A percentile compares a stretch with the other conserved stretches of the same genome.
These are phyloP conservation scores for Pachypsylla venusta DNA, from an alignment of 1,140 invertebrate genomes.

Conservation along the genomic window DNA sequence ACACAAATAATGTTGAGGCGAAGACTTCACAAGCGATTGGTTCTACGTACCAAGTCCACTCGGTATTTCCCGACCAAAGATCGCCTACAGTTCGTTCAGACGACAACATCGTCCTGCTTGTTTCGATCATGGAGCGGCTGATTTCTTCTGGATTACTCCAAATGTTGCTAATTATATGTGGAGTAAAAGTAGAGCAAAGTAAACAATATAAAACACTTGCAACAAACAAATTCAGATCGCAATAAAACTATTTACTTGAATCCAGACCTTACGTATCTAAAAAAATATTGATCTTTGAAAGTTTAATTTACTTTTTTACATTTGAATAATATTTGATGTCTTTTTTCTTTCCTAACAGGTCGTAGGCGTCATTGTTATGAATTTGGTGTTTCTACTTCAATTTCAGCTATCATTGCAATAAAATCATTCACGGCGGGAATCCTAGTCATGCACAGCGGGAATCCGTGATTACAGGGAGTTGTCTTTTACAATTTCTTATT, in stretches of 20 bases:
- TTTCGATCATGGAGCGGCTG: no score
- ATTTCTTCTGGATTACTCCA: background rate
- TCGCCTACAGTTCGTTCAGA: no score
- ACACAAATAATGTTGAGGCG: no score
- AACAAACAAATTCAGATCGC: no score
- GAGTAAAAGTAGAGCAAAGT: background rate
- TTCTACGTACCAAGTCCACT: no score
- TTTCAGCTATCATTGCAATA: background rate
- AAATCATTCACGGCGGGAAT: background rate
- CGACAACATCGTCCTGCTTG: no score
- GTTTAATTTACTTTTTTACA: background rate
- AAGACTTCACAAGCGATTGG: no score
- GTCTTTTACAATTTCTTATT: background rate
- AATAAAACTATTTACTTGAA: no score
- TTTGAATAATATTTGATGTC: background rate
- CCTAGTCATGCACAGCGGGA: background rate
- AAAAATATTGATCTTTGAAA: background rate
- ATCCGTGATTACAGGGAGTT: background rate
- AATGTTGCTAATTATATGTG: background rate
- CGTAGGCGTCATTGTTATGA: background rate
- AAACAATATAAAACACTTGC: no score
- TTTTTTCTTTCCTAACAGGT: background rate
- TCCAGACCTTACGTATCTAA: background rate
- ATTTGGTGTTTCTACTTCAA: background rate
- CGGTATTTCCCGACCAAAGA: no score